A percentile compares a stretch with the other conserved stretches of the same genome.
phyloP scores from a whole-genome alignment of 2,113 vertebrate genomes.

The Pithys albifrons region DNA sequence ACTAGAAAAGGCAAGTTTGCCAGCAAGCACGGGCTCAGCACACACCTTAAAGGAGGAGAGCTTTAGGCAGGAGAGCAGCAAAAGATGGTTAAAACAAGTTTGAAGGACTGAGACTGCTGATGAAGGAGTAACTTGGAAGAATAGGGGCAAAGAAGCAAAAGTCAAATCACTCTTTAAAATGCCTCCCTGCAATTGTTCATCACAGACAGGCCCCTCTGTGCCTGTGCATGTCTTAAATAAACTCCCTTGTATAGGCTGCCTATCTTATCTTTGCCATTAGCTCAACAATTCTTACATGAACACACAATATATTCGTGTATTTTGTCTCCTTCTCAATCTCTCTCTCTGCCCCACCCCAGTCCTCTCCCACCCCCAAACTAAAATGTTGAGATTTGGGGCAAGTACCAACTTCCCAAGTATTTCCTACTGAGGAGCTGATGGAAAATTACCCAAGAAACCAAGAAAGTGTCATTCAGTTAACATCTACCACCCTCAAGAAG shows the following conservation, averaged over 20 bases:
- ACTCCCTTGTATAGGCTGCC: not conserved
- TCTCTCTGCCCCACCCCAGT: not conserved
- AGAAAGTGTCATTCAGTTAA: not conserved
- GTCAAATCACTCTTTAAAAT: not conserved
- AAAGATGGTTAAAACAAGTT: not conserved
- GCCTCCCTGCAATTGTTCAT: not conserved
- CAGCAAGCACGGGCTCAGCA: not conserved
- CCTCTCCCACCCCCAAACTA: accelerated
- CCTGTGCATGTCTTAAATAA: not conserved
- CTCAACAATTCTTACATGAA: not conserved
- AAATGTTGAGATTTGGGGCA: not conserved
- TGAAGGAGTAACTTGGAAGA: not conserved
- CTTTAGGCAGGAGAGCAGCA: not conserved
- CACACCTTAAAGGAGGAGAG: not conserved
- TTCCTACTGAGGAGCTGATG: not conserved
- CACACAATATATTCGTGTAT: not conserved
- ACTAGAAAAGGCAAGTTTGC: not conserved
- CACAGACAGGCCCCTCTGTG: not conserved
- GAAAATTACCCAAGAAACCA: not conserved
- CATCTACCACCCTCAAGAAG: not conserved
- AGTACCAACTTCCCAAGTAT: not conserved
- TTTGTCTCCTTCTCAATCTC: not conserved
- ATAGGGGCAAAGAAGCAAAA: not conserved
- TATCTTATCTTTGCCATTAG: not conserved
- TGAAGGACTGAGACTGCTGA: not conserved